phyloP scores from a whole-genome alignment of 2,888 invertebrate species.

The Caenorhabditis sulstoni region DNA sequence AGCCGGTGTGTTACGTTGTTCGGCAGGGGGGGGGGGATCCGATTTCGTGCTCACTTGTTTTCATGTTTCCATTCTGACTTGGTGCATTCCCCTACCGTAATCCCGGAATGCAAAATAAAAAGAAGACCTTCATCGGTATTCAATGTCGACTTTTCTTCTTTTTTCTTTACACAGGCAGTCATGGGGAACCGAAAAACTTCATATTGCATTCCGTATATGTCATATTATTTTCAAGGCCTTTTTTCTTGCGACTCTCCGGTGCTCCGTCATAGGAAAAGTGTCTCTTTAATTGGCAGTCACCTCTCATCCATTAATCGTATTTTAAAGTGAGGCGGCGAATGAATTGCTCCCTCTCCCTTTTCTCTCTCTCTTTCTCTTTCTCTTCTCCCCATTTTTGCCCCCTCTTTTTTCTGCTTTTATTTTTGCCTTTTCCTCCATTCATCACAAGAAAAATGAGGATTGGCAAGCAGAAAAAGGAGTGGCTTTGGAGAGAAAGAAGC shows the following conservation, averaged over 20 bases:
- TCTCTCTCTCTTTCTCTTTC: background rate
- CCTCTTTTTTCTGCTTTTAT: constrained; percentile 37
- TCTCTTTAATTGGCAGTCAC: constrained; percentile 55
- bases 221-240: constrained; percentile 40
- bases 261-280: constrained; percentile 14
- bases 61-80: background rate
- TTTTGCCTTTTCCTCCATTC: constrained; percentile 58
- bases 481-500: constrained; percentile 20
- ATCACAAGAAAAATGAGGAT: constrained; percentile 55
- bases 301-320: constrained; percentile 59
- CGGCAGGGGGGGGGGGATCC: constrained; percentile 11
- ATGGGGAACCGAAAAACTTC: constrained; percentile 34
- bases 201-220: constrained; percentile 47
- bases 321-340: constrained; percentile 45
- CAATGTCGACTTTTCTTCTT: constrained; percentile 9
- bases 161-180: constrained; percentile 22
- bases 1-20: too few relatives aligned
- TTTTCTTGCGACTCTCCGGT: constrained; percentile 5
- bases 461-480: constrained; percentile 37
- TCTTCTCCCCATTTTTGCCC: constrained; percentile 1
- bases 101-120: background rate
- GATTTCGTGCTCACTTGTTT: constrained; percentile 5
- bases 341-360: constrained; percentile 35
- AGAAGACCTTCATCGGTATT: constrained; percentile 38
- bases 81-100: constrained; percentile 9